Evolutionary conservation across 2,797 vertebrate species (phyloP).

Genomic region (Parauchenoglanis ngamensis): DNA sequence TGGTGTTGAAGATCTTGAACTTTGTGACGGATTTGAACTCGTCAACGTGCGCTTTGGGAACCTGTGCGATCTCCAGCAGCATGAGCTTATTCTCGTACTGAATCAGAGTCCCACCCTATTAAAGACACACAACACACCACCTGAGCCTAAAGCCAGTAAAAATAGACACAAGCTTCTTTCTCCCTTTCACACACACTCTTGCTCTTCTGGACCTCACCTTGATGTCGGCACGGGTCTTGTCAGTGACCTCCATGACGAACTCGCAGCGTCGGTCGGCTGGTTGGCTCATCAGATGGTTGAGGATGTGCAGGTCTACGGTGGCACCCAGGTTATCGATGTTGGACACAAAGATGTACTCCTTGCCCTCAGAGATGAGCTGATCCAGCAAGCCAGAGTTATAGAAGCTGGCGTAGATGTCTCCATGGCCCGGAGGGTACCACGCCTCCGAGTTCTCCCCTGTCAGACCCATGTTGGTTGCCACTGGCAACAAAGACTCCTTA

Average conservation of each 20-base stretch:
- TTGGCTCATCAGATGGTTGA: conserved; percentile 85
- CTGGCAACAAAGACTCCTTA: conserved; percentile 86
- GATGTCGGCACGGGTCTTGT: conserved; percentile 88
- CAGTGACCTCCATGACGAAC: conserved; percentile 91
- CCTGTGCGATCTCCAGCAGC: conserved; percentile 88
- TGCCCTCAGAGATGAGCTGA: conserved; percentile 79
- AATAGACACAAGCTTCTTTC: neutral
- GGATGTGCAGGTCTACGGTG: conserved; percentile 87
- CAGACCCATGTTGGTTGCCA: conserved; percentile 81
- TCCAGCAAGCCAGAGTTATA: conserved; percentile 86
- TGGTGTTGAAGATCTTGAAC: conserved; percentile 92
- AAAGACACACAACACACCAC: neutral
- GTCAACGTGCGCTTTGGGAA: conserved; percentile 86
- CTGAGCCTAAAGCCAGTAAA: neutral
- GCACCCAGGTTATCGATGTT: conserved; percentile 91
- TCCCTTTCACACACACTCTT: neutral
- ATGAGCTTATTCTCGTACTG: conserved; percentile 85
- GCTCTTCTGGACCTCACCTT: conserved; percentile 73
- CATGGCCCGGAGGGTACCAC: conserved; percentile 88
- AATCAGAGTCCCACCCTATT: conserved; percentile 84
- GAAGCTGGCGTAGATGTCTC: conserved; percentile 87
- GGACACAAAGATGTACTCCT: conserved; percentile 90
- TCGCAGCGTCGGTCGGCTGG: conserved; percentile 83
- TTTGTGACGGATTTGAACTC: conserved; percentile 91
- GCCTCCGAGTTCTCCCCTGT: conserved; percentile 83